Percentiles rank a stretch among this genome's conserved stretches.
Conservation (phyloP, 2,113 vertebrate genomes). For the Pavo muticus region DNA sequence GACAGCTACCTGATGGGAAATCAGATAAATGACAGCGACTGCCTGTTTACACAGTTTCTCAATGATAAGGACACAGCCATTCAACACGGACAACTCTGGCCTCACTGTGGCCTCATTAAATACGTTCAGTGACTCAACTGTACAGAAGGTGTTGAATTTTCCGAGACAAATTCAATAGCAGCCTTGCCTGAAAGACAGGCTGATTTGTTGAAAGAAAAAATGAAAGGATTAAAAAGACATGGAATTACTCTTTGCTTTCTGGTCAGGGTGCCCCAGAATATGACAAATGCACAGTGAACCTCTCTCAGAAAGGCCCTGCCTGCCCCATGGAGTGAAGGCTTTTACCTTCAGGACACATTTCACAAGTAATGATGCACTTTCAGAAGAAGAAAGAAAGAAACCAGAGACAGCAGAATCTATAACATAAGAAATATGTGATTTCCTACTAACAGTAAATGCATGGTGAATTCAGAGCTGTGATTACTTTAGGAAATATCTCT, state of each 20-base stretch:
- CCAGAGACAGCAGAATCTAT: not conserved
- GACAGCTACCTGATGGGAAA: slow-evolving; percentile 47
- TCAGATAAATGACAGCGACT: slow-evolving; percentile 15
- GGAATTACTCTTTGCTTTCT: not conserved
- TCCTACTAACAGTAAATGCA: not conserved
- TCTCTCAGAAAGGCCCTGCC: not conserved
- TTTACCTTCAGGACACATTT: not conserved
- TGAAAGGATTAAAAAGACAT: not conserved
- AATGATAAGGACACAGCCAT: not conserved
- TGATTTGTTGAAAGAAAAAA: slow-evolving; percentile 3
- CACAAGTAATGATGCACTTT: not conserved
- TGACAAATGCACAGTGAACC: not conserved
- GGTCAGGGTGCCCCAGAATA: slow-evolving; percentile 3
- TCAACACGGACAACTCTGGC: not conserved
- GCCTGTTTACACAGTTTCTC: slow-evolving; percentile 47
- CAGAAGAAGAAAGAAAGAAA: not conserved
- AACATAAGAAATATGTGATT: not conserved
- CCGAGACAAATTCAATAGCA: slow-evolving; percentile 14
- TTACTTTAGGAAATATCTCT: not conserved
- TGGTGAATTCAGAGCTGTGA: not conserved
- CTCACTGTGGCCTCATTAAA: slow-evolving; percentile 51
- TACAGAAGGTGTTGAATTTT: slow-evolving; percentile 4
- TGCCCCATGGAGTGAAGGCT: not conserved
- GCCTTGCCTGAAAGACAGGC: not conserved
- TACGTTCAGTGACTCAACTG: not conserved